These are phyloP conservation scores for Trilocha varians DNA, from an alignment of 2,888 invertebrate genomes.

Conservation along the genomic window DNA sequence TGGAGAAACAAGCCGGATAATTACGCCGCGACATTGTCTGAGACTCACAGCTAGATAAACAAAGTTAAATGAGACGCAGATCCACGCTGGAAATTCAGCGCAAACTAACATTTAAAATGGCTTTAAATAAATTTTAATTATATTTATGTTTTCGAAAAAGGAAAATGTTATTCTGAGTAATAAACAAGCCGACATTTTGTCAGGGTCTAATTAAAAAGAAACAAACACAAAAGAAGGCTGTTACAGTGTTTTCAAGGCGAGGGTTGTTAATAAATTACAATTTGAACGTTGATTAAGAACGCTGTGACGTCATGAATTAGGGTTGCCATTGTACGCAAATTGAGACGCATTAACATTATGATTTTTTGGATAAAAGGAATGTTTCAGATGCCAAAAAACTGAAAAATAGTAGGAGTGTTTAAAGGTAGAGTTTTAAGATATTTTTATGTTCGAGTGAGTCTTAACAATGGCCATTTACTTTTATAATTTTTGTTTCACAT, in stretches of 20 bases:
- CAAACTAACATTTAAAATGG: background rate
- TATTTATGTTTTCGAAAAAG: background rate
- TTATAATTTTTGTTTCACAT: no score
- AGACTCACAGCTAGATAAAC: background rate
- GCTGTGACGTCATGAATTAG: constrained; percentile 26
- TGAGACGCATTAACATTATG: constrained; percentile 50
- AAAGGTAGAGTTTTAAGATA: no score
- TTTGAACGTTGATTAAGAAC: constrained; percentile 27
- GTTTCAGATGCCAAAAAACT: no score
- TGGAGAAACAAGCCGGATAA: constrained; percentile 2
- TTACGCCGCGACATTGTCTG: background rate
- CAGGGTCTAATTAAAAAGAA: constrained; percentile 4
- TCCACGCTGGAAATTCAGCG: background rate
- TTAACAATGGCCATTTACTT: no score
- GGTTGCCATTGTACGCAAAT: constrained; percentile 15
- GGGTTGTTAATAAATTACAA: constrained; percentile 20
- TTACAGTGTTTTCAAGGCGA: constrained; percentile 9
- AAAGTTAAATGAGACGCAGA: background rate
- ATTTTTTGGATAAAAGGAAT: no score
- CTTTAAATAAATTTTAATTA: background rate
- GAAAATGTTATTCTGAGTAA: constrained; percentile 8
- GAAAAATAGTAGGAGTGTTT: no score
- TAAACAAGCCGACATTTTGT: constrained; percentile 9
- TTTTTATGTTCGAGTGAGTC: no score
- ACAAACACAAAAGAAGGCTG: constrained; percentile 6